Evolutionary conservation across 2,888 invertebrate genomes (phyloP), one percentile per base, ranked within the genome.

Genomic region (Dusona sp.): DNA sequence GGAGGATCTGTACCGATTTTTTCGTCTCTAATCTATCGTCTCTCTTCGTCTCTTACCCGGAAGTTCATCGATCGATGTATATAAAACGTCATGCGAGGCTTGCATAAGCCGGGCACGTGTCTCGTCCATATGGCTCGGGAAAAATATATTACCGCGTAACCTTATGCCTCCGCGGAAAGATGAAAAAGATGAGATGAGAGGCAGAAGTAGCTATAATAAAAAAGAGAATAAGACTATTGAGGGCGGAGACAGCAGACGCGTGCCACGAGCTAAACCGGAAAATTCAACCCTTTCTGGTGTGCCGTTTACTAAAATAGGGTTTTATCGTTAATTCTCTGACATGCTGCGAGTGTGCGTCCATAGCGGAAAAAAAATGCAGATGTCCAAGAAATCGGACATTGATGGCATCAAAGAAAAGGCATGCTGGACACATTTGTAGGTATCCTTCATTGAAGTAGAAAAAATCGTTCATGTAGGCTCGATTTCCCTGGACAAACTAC

Each of bases 1-100:
- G 74, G 64, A 36, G 73, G 65, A 84, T 84, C 86, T 38, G 64
- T 75, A 77, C 75, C 64, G 79, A 83, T 79, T 65, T 64, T 77
- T 80, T 79, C 80, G 64, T 72, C 38, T 86, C 36, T 57, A 70
- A 74, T 75, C 72, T 82, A 33, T 51, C 61, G 51, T 36, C 68
- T 67, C n/a, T 74, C 65, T 61, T 29, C 22, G 25, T 51, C 45
- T 33, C 29, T 22, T 81, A 82, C 89, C 90, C 91, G 91, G 90
- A 91, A 91, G 91, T 91, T 85, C 87, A 29, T 48, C 64, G 67
- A 67, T 77, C 79, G 84, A 84, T 70, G 70, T 70, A 25, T 54
- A 22, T 29, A 48, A 45, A 81, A 82, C 81, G 85, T 75, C 80
- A 77, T 61, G 29, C 19, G 33, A 36, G 74, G 67, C 72, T 84